A percentile compares a stretch with the other conserved stretches of the same genome.
Evolutionary conservation across 2,113 vertebrate genomes (phyloP).

Genomic region (Hucho hucho): DNA sequence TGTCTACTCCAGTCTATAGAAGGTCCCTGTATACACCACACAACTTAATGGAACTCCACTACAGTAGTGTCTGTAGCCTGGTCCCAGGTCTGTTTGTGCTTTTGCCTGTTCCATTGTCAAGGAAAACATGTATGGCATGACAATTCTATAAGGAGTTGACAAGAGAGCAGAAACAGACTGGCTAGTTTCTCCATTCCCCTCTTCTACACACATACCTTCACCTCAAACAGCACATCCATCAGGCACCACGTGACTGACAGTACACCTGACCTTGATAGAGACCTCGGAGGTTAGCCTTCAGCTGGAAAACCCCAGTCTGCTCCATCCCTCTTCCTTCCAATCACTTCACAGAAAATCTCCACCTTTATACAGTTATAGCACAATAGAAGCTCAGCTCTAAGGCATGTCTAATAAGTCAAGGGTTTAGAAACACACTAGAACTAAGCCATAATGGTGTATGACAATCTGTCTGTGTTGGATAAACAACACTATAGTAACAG

Average conservation of each 20-base stretch:
- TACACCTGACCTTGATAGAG: neutral
- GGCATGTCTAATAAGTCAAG: too few species aligned
- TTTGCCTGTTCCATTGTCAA: too few species aligned
- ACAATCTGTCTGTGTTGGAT: too few species aligned
- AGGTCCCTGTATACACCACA: neutral
- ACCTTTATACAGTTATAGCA: neutral
- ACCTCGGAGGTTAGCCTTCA: neutral
- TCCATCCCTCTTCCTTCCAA: conserved; percentile 39
- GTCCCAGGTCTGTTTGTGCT: too few species aligned
- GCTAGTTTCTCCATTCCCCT: too few species aligned
- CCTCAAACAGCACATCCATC: neutral
- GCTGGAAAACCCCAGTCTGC: conserved; percentile 29
- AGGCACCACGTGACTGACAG: neutral
- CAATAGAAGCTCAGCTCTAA: too few species aligned
- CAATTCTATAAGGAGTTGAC: neutral
- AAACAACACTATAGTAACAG: too few species aligned
- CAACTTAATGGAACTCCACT: neutral
- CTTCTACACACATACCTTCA: neutral
- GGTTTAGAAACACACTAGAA: neutral
- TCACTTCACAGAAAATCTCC: neutral
- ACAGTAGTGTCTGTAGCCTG: too few species aligned
- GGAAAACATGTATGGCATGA: neutral
- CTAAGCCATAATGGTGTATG: neutral
- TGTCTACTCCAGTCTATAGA: neutral
- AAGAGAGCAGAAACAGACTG: too few species aligned